Conservation (phyloP, 2,888 invertebrate genomes). For the Torymus tubicola region DNA sequence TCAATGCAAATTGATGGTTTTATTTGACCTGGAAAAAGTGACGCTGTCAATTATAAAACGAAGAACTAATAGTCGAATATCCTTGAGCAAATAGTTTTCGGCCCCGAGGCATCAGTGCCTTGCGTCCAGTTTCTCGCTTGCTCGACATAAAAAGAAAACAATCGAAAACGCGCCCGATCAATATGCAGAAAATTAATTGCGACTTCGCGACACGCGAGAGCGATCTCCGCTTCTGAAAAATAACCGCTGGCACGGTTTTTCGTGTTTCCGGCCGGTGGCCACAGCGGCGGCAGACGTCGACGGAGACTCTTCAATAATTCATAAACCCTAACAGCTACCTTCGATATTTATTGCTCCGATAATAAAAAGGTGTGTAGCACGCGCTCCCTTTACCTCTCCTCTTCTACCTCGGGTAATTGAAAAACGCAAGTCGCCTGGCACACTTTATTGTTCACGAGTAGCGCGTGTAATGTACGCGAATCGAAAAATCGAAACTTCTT, state of each 20-base stretch:
- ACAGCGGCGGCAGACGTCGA: not conserved
- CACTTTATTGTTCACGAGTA: constrained; percentile 33
- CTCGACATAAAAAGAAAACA: no score
- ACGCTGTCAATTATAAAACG: no score
- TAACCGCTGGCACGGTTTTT: constrained; percentile 24
- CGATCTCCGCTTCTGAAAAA: constrained; percentile 7
- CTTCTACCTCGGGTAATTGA: constrained; percentile 23
- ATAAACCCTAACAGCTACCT: constrained; percentile 38
- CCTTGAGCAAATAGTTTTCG: no score
- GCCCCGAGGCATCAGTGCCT: no score
- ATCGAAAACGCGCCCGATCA: no score
- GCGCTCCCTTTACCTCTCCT: not conserved
- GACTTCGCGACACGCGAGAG: not conserved
- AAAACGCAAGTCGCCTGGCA: constrained; percentile 15
- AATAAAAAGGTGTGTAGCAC: constrained; percentile 12
- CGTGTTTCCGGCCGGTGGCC: constrained; percentile 39
- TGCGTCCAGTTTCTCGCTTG: no score
- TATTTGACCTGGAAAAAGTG: no score
- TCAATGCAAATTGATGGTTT: no score
- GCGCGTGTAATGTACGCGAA: not conserved
- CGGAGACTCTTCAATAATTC: constrained; percentile 41
- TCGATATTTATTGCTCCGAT: constrained; percentile 42
- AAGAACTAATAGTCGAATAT: no score
- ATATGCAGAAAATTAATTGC: not conserved
- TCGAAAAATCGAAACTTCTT: constrained; percentile 5